Evolutionary conservation across 2,113 vertebrate species (phyloP), one percentile per base, ranked within the genome.

Genomic region (Castor canadensis): DNA sequence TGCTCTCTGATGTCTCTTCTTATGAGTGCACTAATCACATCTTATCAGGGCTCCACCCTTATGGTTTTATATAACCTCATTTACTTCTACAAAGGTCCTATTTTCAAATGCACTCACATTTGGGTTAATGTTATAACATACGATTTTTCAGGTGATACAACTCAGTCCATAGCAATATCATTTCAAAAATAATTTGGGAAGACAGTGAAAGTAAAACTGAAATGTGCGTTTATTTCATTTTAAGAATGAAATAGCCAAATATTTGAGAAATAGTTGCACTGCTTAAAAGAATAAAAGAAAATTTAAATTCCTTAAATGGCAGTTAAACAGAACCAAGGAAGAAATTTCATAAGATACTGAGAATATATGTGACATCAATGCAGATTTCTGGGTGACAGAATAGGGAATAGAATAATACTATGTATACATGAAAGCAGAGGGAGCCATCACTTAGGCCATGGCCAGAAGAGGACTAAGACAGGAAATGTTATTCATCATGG

Each of bases 281-380:
- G 22, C 47, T 64, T 84, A n/a, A 52, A 86, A 96, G 43, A 87
- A 77, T 2, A 77, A 49, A 49, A 72, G 75, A 49, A 72, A 80
- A 90, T 54, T 85, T 45, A 95, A 96, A 67, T 35, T 89, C 77
- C 94, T 89, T 82, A 96, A 93, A 69, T 26, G 24, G 11, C 71
- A 88, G 60, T 73, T 96, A 66, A 82, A 95, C 91, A 92, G 67
- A 60, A 73, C 15, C 30, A 19, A 87, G 75, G 20, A 95, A 95
- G 75, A 52, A 93, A 93, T 54, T 47, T 66, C 58, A 69, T 47
- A 64, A 94, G 87, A 16, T 45, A 26, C 38, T 94, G 26, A 94
- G 54, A 97, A 45, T 47, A 82, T 73, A 72, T 62, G 73, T 56
- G 56, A 85, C 66, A 95, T 76, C 66, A 81, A 24, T 67, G 9